Evolutionary conservation across 2,797 vertebrate species (phyloP).

Genomic region (Hydrocynus forskahlii): DNA sequence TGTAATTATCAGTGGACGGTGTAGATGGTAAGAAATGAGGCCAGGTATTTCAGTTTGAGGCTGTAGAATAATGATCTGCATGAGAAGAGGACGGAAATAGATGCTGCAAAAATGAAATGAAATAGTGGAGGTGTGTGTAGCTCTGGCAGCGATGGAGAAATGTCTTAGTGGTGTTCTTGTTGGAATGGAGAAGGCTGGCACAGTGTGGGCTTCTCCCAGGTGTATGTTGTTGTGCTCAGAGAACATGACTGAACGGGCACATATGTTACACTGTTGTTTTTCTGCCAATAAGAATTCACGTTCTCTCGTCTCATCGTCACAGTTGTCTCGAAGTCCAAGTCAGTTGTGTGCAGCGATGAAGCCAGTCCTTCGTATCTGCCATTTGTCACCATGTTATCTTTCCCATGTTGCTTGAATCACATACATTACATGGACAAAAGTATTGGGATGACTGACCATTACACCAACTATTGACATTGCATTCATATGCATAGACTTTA

Average conservation of each 20-base stretch:
- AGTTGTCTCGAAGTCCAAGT: background rate
- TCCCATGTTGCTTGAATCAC: background rate
- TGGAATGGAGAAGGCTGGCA: background rate
- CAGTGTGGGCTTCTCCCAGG: background rate
- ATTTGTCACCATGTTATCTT: background rate
- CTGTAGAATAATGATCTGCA: background rate
- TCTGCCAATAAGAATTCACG: constrained; percentile 5
- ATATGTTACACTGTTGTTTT: constrained; percentile 8
- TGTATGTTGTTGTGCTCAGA: background rate
- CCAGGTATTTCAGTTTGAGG: constrained; percentile 11
- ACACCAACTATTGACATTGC: no score
- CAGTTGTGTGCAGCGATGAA: background rate
- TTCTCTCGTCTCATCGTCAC: constrained; percentile 6
- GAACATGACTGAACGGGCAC: background rate
- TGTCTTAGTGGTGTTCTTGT: constrained; percentile 4
- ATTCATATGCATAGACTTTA: no score
- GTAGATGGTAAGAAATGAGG: background rate
- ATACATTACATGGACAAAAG: no score
- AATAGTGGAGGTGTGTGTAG: background rate
- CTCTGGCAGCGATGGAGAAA: background rate
- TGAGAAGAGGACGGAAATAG: background rate
- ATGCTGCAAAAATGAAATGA: background rate
- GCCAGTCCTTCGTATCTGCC: background rate
- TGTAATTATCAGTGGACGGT: constrained; percentile 20
- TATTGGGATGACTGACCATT: no score